These are phyloP conservation scores for Todus mexicanus DNA, from an alignment of 2,797 vertebrate species.

Conservation along the genomic window DNA sequence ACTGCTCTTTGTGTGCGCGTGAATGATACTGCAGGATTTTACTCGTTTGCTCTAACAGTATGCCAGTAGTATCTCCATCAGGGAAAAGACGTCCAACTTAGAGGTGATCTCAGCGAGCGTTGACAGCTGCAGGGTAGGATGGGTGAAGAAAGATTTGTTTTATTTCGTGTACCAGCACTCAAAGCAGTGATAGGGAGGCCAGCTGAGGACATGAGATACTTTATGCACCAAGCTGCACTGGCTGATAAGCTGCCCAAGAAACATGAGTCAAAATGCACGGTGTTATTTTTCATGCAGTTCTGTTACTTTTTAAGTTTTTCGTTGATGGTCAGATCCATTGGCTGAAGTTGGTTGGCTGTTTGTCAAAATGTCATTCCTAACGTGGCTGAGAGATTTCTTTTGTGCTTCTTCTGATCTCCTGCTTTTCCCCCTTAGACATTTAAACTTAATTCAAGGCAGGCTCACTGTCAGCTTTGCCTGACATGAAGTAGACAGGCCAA, in stretches of 20 bases:
- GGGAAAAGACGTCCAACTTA: background rate
- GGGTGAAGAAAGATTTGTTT: background rate
- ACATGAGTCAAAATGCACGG: background rate
- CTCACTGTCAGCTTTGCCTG: background rate
- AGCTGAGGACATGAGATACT: background rate
- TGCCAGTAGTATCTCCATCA: background rate
- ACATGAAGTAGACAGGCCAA: background rate
- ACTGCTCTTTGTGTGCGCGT: background rate
- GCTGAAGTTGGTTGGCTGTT: background rate
- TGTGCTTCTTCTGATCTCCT: background rate
- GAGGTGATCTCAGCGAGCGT: background rate
- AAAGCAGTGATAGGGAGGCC: background rate
- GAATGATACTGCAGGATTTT: background rate
- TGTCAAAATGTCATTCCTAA: background rate
- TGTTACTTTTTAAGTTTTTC: background rate
- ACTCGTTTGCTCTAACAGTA: background rate
- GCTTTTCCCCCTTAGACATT: background rate
- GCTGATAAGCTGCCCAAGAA: background rate
- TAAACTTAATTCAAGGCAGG: background rate
- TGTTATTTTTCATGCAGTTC: background rate
- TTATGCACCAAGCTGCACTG: background rate
- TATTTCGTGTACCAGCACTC: background rate
- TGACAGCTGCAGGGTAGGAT: background rate
- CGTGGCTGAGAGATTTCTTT: background rate
- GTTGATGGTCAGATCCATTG: fast-evolving